These are phyloP conservation scores for Tetramorium alpestre DNA, from an alignment of 1,140 invertebrate genomes.

Conservation along the genomic window DNA sequence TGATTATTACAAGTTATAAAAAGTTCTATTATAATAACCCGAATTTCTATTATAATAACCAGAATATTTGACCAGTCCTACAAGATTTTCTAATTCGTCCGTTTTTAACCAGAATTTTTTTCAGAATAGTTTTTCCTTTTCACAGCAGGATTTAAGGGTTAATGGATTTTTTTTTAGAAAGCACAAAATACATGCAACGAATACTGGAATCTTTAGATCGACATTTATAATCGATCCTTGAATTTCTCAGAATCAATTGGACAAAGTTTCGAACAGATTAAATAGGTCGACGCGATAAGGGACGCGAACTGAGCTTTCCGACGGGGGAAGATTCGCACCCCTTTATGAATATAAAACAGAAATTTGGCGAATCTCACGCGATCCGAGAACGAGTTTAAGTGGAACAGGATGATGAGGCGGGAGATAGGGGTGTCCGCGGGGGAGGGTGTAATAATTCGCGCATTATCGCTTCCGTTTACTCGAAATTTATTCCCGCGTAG, in stretches of 20 bases:
- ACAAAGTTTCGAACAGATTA: neutral
- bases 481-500: slow-evolving; percentile 40
- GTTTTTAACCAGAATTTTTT: too few relatives aligned
- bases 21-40: too few relatives aligned
- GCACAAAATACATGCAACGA: neutral
- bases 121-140: neutral
- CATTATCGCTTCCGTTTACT: slow-evolving; percentile 60
- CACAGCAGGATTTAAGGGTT: neutral
- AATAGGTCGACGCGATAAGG: neutral
- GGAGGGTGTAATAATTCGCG: slow-evolving; percentile 47
- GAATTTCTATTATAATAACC: too few relatives aligned
- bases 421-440: neutral
- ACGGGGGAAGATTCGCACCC: neutral
- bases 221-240: neutral
- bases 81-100: too few relatives aligned
- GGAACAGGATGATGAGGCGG: neutral
- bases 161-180: neutral
- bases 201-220: neutral
- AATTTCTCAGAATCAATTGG: neutral
- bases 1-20: too few relatives aligned
- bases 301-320: neutral
- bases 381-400: slow-evolving; percentile 33
- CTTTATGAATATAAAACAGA: slow-evolving; percentile 57
- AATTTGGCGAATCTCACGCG: slow-evolving; percentile 40
- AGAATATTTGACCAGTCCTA: too few relatives aligned